Evolutionary conservation across 2,888 invertebrate genomes (phyloP), one percentile per base, ranked within the genome.

Genomic region (Oconnorella tubifera): DNA sequence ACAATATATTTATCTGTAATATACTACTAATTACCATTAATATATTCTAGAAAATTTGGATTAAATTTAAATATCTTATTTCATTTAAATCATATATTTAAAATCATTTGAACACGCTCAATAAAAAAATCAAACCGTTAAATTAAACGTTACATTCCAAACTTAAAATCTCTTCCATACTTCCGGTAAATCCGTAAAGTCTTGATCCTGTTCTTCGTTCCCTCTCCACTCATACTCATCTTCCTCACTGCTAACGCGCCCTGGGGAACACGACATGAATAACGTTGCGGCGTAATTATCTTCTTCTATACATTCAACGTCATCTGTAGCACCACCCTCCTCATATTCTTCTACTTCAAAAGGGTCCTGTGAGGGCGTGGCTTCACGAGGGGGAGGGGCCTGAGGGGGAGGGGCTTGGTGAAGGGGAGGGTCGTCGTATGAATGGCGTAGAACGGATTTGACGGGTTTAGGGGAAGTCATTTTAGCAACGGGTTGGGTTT

Each of bases 241-340:
- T 19, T 51, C 53, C 6, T 51, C 53, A 25, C 25, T 25, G 53
- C 53, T 51, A 27, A 25, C 25, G 25, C 53, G 53, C 25, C 53
- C 53, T 19, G 53, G 53, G 6, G 53, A 51, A 27, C 53, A 51
- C 23, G 53, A 51, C 53, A 51, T 51, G 25, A 51, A 51, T 10
- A 51, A 27, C 10, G 53, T 51, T 4, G 53, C 53, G 53, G 10
- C 10, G 6, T 19, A 19, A 6, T 51, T 27, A 10, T 10, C 53
- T 27, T 51, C 53, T 6, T 51, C 53, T 6, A 51, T 51, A 51
- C 53, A 51, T 27, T 51, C 53, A 6, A 51, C 53, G 25, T 51
- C 53, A 51, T 51, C 53, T 25, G 14, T 23, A 10, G 14, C 14
- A 4, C 53, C 53, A 23, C 25, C 53, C 25, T 51, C 14, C 25